Evolutionary conservation across 1,140 invertebrate species (phyloP), one percentile per base, ranked within the genome.

Genomic region (Temnothorax longispinosus): DNA sequence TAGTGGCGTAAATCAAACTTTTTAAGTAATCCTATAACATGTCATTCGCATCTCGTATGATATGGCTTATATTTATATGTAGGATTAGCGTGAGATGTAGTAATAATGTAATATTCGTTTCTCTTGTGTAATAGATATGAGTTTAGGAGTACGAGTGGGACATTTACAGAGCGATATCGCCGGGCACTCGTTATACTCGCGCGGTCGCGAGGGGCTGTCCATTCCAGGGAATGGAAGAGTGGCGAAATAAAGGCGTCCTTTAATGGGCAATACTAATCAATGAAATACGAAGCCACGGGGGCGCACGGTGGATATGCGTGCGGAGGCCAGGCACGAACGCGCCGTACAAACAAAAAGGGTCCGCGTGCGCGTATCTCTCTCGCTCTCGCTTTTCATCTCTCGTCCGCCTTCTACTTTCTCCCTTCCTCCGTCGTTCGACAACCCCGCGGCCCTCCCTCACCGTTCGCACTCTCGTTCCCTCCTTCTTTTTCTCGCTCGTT

Each of bases 251-350:
- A 93, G 93, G 92, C 90, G 92, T 92, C 91, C 93, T 94, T 94
- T 95, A 94, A 95, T 94, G 93, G 94, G 92, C 92, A 95, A 95
- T 95, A 94, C 93, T 94, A 94, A 94, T 95, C 94, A 95, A 95
- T 95, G 94, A 94, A 95, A 95, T 94, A 94, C 94, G 89, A 91
- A 91, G 90, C 87, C 85, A 87, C 90, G 89, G 85, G 82, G 87
- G 69, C 78, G 69, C 69, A 82, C 58, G 50, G 89, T 90, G 85
- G 77, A 88, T 88, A 88, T 82, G 87, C 88, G 78, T 76, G 85
- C 89, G 35, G 86, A 67, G 88, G 41, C 76, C 85, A 38, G 56
- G 90, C 78, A 88, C 75, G 81, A 88, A 90, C 89, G 91, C 92
- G 89, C 60, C 91, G 92, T 93, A 92, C 93, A 94, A 94, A 94